A percentile compares a stretch with the other conserved stretches of the same genome.
Evolutionary conservation across 2,797 vertebrate species (phyloP).

Genomic region (Enteromius thamalakanensis): DNA sequence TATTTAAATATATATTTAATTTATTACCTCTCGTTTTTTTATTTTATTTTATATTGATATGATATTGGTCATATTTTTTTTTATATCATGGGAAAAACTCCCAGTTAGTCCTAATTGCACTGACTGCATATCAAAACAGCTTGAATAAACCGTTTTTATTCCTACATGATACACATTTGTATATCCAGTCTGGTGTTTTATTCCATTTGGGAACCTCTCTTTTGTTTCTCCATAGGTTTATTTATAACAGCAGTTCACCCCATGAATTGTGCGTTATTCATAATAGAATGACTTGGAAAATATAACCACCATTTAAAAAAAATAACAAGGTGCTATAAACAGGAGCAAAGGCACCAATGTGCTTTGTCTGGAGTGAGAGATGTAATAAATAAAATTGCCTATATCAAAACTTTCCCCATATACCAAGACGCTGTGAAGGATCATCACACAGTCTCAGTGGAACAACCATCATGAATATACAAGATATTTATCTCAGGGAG

Average conservation of each 20-base stretch:
- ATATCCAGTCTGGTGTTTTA: conserved; percentile 12
- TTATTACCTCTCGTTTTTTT: conserved; percentile 33
- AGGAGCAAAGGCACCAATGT: conserved; percentile 54
- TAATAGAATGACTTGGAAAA: conserved; percentile 29
- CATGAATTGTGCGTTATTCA: conserved; percentile 50
- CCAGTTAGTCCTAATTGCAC: not conserved
- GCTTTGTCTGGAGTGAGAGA: conserved; percentile 54
- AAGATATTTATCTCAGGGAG: conserved; percentile 26
- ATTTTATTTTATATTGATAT: conserved; percentile 28
- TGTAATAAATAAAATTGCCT: conserved; percentile 51
- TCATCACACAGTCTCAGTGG: conserved; percentile 15
- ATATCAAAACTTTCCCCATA: conserved; percentile 7
- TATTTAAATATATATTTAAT: conserved; percentile 20
- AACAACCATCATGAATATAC: conserved; percentile 13
- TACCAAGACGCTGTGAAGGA: conserved; percentile 3
- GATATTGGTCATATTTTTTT: conserved; percentile 1
- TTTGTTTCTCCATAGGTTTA: conserved; percentile 32
- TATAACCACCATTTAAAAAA: conserved; percentile 23
- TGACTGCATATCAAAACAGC: not conserved
- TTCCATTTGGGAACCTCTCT: not conserved
- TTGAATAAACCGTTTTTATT: not conserved
- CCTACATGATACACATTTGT: not conserved
- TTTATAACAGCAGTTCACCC: conserved; percentile 37
- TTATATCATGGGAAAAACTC: conserved; percentile 1
- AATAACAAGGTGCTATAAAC: conserved; percentile 5